These are phyloP conservation scores for Rhea pennata DNA, from an alignment of 2,113 vertebrate genomes.

Conservation along the genomic window DNA sequence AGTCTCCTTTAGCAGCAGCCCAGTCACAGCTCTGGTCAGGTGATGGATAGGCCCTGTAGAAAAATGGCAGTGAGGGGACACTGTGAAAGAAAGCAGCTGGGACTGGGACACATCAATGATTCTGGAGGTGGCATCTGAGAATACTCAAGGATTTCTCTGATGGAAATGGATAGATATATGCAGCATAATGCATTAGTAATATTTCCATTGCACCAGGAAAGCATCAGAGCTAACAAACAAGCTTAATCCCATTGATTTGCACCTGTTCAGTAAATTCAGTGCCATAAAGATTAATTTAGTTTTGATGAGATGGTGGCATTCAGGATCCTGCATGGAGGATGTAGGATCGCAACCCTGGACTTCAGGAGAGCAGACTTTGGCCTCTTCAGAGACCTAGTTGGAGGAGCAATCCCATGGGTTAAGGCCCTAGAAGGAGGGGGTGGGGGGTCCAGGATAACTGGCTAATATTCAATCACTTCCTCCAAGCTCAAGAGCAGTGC, in stretches of 20 bases:
- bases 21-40: background rate
- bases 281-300: background rate
- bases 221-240: background rate
- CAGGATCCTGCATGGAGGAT: too few species aligned
- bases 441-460: too few species aligned
- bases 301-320: too few species aligned
- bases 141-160: slow-evolving; percentile 4
- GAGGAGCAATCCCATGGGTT: too few species aligned
- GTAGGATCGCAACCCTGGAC: too few species aligned
- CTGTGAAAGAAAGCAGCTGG: background rate
- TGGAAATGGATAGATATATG: background rate
- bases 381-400: too few species aligned
- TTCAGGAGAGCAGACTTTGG: too few species aligned
- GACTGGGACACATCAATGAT: background rate
- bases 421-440: too few species aligned
- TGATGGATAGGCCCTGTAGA: too few species aligned
- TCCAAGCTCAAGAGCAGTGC: too few species aligned
- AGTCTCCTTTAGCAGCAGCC: background rate
- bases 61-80: background rate
- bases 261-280: background rate
- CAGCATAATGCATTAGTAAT: background rate
- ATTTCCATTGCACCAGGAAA: background rate
- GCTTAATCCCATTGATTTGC: background rate
- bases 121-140: background rate
- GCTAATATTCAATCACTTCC: too few species aligned